Conservation (phyloP, 2,888 invertebrate species). For the Dryococelus australis region DNA sequence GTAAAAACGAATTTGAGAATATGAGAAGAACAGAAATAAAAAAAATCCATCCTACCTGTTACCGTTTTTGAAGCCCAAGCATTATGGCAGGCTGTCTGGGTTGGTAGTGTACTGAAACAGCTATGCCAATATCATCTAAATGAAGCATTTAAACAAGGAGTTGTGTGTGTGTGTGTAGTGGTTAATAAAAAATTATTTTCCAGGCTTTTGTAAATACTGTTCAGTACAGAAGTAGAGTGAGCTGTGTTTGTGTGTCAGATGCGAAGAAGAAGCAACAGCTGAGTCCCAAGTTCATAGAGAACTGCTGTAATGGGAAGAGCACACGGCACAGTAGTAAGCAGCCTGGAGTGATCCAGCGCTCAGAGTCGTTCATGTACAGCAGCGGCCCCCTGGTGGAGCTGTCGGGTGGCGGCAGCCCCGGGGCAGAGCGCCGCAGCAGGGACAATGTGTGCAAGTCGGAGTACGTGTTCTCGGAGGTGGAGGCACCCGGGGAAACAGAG, state of each 20-base stretch:
- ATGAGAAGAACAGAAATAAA: too few relatives aligned
- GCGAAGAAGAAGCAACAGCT: conserved; percentile 17
- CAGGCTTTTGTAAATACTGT: too few relatives aligned
- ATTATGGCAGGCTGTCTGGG: too few relatives aligned
- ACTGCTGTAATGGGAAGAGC: conserved; percentile 32
- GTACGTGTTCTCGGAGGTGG: conserved; percentile 41
- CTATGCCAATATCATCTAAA: too few relatives aligned
- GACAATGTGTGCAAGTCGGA: conserved; percentile 37
- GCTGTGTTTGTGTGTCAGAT: neutral
- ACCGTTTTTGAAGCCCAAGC: too few relatives aligned
- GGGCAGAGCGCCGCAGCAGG: conserved; percentile 21
- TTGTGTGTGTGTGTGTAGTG: too few relatives aligned
- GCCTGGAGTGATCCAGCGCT: neutral
- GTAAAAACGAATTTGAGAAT: too few relatives aligned
- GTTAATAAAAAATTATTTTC: too few relatives aligned
- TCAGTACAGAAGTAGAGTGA: too few relatives aligned
- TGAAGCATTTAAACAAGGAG: too few relatives aligned
- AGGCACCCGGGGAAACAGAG: neutral
- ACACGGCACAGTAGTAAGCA: neutral
- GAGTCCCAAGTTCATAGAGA: conserved; percentile 36
- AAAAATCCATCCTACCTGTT: too few relatives aligned
- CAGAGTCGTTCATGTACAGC: conserved; percentile 34
- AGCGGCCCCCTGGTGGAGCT: conserved; percentile 35
- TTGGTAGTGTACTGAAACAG: too few relatives aligned
- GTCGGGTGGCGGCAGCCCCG: conserved; percentile 28